phyloP scores from a whole-genome alignment of 2,888 invertebrate genomes.

The Melikaiella ostensackeni region DNA sequence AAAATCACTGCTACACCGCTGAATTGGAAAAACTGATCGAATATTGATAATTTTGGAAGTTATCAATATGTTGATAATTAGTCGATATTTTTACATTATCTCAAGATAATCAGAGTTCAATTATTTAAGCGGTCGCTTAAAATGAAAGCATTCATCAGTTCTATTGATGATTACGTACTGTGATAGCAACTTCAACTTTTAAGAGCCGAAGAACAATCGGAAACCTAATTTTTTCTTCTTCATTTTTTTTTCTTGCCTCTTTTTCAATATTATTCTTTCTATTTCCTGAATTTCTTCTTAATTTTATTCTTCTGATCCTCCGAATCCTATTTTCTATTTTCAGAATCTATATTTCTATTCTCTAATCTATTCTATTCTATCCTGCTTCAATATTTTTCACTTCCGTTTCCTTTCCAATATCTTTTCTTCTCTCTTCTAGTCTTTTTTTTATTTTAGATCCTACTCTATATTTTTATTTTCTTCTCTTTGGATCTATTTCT shows the following conservation, averaged over 20 bases:
- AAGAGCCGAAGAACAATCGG: slow-evolving; percentile 18
- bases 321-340: neutral
- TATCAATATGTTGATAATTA: neutral
- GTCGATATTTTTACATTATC: neutral
- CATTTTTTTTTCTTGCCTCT: neutral
- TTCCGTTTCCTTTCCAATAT: neutral
- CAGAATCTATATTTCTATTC: neutral
- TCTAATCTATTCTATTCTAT: neutral
- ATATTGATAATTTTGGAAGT: neutral
- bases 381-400: neutral
- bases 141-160: slow-evolving; percentile 18
- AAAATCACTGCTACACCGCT: slow-evolving; percentile 5
- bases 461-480: neutral
- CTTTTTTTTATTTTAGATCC: neutral
- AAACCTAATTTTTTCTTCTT: slow-evolving; percentile 14
- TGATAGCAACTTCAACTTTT: slow-evolving; percentile 48
- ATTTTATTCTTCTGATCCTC: neutral
- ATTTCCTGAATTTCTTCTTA: neutral
- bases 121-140: slow-evolving; percentile 1
- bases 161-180: slow-evolving; percentile 43
- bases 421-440: neutral
- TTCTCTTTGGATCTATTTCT: no score
- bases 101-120: neutral
- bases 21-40: neutral
- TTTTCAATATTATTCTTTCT: neutral